Evolutionary conservation across 2,113 vertebrate species (phyloP), one percentile per base, ranked within the genome.

Genomic region (Calyptomena viridis): DNA sequence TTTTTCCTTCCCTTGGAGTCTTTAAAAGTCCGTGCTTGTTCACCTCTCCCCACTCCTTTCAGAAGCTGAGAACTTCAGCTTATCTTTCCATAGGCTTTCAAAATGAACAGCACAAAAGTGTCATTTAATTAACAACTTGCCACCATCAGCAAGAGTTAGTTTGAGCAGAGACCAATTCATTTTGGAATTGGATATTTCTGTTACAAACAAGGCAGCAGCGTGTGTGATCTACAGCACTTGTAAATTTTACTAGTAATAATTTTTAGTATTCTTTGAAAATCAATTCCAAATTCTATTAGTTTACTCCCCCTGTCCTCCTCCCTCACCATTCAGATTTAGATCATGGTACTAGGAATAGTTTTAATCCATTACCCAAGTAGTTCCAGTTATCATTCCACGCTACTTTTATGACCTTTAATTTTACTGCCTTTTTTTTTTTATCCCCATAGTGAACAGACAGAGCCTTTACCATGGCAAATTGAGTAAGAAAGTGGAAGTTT

Each of bases 51-150:
- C 83, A 50, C 53, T 94, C 81, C 66, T 78, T 87, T 91, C 75
- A 39, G 73, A 76, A 94, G 50, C 91, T 67, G 72, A 84, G 79
- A 96, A 78, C 47, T 76, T 84, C 2, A 9, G 63, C 60, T 86
- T 93, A 85, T 94, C 86, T 92, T 97, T 72, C 60, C 66, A 23
- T 12, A 84, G 90, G 50, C 80, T 95, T 93, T 89, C 75, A 59
- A 75, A 93, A 84, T 27, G 14, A 94, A 68, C 82, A 63, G 67
- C 31, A 8, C 60, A 50, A 20, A 95, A 95, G 44, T 85, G 80
- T 92, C 52, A 63, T 94, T 95, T 95, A 95, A 95, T 97, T 94
- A 97, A 95, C 89, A 96, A 90, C 92, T 90, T 97, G 92, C 92
- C 93, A 94, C 80, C 93, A 83, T 94, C 94, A 96, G 85, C 92